Evolutionary conservation across 2,797 vertebrate genomes (phyloP), one percentile per base, ranked within the genome.

Genomic region (Petrocephalus schoutedeni): DNA sequence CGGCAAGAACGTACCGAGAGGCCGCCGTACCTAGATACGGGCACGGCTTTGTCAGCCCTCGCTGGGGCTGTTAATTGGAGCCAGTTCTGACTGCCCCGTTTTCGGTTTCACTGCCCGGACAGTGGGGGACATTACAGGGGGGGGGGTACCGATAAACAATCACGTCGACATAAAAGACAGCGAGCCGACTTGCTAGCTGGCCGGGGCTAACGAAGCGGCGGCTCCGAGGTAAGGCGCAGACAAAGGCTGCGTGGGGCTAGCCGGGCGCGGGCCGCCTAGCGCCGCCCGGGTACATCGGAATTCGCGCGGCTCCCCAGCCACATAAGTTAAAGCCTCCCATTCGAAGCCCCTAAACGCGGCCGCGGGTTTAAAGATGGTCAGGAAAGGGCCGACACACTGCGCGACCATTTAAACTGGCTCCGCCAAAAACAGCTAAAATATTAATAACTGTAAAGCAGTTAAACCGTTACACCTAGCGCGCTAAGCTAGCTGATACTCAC

Each of bases 401-500:
- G 74, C 2, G 23, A 54, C 21, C 5, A 54, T 23, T 51, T 84
- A 84, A 84, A 56, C 8, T 1, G 53, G 45, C 49, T 32, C 6
- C 16, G 36, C 16, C 8, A 49, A 45, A 28, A 51, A 1, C 45
- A 28, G 3, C 49, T 49, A 12, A 84, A 84, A 84, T 49, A 84
- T 49, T 84, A 53, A 84, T 21, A 80, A 45, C 74, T n/a, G 36
- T 80, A n/a, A 80, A 49, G 45, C 16, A 49, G 36, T 19, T 23
- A 19, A 19, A 85, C 84, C 56, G n/a, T 32, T 57, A 54, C 21
- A n/a, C 8, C 41, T 51, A 49, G 58, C 59, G 59, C n/a, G 58
- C 58, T 45, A 64, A 8, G 86, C 58, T 86, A 56, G 19, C 86
- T 51, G 58, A 64, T 67, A 86, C 86, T 49, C 19, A 86, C 59